phyloP scores from a whole-genome alignment of 1,140 invertebrate genomes.

The Apis dorsata region DNA sequence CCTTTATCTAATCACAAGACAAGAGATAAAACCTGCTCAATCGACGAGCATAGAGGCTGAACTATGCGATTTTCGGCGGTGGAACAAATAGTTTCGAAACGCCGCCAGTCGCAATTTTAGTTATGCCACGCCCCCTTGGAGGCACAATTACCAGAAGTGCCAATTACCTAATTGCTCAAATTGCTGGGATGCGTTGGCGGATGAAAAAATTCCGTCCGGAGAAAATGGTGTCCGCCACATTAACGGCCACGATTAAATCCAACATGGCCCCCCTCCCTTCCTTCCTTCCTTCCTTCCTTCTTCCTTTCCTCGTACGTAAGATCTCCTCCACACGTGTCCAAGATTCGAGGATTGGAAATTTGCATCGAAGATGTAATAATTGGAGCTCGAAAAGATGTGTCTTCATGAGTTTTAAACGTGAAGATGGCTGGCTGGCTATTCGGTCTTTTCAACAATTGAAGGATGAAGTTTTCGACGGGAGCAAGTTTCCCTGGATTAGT shows the following conservation, averaged over 20 bases:
- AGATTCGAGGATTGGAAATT: no score
- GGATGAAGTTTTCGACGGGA: not conserved
- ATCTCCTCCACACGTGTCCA: no score
- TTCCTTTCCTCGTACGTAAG: no score
- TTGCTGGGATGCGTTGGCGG: constrained; percentile 12
- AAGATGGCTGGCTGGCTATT: no score
- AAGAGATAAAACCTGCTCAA: no score
- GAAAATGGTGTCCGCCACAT: not conserved
- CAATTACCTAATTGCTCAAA: constrained; percentile 45
- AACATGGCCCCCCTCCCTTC: not conserved
- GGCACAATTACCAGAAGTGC: constrained; percentile 30
- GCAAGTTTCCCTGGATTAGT: constrained; percentile 67
- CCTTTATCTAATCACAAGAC: no score
- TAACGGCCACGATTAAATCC: not conserved
- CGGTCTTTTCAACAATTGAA: no score
- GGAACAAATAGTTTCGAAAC: no score
- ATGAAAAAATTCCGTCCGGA: constrained; percentile 20
- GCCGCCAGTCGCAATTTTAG: not conserved
- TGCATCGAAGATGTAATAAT: no score
- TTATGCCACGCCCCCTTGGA: not conserved
- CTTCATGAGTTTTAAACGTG: no score
- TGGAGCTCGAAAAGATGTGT: no score
- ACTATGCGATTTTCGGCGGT: not conserved
- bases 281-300: no score
- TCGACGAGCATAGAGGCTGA: not conserved